phyloP scores from a whole-genome alignment of 1,140 invertebrate species.

The Zaprionus africanus region DNA sequence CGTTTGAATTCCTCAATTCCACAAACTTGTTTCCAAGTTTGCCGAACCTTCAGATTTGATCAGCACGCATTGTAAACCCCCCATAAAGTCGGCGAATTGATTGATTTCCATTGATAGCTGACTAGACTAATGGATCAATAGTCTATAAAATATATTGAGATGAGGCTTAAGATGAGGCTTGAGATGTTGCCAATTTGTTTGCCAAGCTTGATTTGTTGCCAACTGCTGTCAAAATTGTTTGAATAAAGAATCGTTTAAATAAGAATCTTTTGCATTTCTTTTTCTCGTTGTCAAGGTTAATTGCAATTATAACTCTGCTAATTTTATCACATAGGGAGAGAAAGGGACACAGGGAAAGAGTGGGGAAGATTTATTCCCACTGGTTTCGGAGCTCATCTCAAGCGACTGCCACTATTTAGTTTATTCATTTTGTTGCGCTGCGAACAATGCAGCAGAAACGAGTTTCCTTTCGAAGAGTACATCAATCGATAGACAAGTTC shows the following conservation, averaged over 20 bases:
- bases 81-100: neutral
- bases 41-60: neutral
- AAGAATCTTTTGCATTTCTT: conserved; percentile 6
- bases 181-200: neutral
- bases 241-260: conserved; percentile 1
- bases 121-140: neutral
- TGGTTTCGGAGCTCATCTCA: conserved; percentile 32
- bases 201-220: conserved; percentile 18
- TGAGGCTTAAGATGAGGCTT: neutral
- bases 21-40: neutral
- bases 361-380: conserved; percentile 22
- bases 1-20: neutral
- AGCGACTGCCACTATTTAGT: conserved; percentile 47
- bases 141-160: neutral
- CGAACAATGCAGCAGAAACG: conserved; percentile 29
- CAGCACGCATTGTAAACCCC: neutral
- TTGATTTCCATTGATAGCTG: neutral
- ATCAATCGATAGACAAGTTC: neutral
- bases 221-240: conserved; percentile 16
- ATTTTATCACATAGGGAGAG: neutral
- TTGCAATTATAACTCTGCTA: conserved; percentile 14
- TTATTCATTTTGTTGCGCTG: conserved; percentile 15
- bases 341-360: neutral
- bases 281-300: conserved; percentile 3
- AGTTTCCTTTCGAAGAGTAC: neutral